Evolutionary conservation across 2,113 vertebrate genomes (phyloP).

Genomic region (Toxostoma redivivum): DNA sequence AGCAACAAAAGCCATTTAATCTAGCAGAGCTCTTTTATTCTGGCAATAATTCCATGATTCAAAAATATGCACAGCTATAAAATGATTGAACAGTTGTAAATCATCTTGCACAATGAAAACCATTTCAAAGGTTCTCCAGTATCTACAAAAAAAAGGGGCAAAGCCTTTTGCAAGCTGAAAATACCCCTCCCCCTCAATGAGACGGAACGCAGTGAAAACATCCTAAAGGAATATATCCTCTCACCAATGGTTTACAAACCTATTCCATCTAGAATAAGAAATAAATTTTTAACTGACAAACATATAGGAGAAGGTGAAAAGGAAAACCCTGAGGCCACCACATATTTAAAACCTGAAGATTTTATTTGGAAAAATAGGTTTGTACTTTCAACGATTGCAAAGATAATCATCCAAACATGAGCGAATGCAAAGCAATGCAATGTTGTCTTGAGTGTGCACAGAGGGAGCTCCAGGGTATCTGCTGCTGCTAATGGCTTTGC

Average conservation of each 20-base stretch:
- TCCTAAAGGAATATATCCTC: background rate
- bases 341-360: background rate
- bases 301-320: background rate
- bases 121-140: background rate
- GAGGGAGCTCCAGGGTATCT: background rate
- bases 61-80: background rate
- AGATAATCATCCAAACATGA: background rate
- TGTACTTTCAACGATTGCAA: background rate
- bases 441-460: background rate
- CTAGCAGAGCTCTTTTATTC: background rate
- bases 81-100: background rate
- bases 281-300: background rate
- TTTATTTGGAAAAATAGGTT: background rate
- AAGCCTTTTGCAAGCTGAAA: background rate
- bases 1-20: background rate
- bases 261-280: background rate
- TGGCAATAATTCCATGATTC: background rate
- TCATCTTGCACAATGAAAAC: background rate
- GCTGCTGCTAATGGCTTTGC: background rate
- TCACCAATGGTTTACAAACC: background rate
- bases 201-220: fast-evolving
- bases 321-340: background rate
- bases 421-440: background rate
- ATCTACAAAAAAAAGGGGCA: background rate
- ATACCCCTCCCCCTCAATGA: background rate